phyloP scores from a whole-genome alignment of 2,888 invertebrate species.

The Acanthosoma haemorrhoidale region DNA sequence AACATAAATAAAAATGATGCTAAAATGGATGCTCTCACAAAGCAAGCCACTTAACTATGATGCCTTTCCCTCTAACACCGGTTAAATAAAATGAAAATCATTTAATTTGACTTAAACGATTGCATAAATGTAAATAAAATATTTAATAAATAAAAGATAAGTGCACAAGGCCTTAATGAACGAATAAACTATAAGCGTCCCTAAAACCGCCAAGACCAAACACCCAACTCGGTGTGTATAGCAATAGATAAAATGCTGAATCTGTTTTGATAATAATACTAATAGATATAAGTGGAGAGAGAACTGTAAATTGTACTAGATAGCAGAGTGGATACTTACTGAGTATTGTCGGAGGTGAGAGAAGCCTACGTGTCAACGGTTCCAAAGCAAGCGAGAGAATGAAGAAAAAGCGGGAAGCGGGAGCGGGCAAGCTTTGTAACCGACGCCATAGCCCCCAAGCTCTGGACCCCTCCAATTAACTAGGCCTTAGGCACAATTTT shows the following conservation, averaged over 20 bases:
- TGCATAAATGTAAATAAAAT: no score
- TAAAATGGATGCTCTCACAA: background rate
- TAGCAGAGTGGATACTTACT: no score
- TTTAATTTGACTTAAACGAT: no score
- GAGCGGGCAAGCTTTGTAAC: slow-evolving; percentile 14
- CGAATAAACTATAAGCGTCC: background rate
- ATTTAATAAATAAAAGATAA: background rate
- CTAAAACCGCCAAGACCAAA: background rate
- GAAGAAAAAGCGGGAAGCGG: slow-evolving; percentile 30
- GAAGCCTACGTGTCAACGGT: slow-evolving; percentile 7
- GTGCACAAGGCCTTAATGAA: background rate
- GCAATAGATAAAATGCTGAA: background rate
- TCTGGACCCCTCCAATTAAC: background rate
- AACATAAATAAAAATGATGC: background rate
- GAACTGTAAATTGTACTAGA: no score
- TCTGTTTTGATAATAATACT: no score
- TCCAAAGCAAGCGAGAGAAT: slow-evolving; percentile 22
- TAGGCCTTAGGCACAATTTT: slow-evolving; percentile 7
- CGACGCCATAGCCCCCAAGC: slow-evolving; percentile 26
- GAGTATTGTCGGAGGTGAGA: no score
- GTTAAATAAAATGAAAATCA: no score
- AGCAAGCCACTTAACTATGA: background rate
- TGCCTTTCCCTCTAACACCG: no score
- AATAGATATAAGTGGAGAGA: no score
- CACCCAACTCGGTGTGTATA: background rate